phyloP scores from a whole-genome alignment of 2,888 invertebrate species.

The Noctua pronuba region DNA sequence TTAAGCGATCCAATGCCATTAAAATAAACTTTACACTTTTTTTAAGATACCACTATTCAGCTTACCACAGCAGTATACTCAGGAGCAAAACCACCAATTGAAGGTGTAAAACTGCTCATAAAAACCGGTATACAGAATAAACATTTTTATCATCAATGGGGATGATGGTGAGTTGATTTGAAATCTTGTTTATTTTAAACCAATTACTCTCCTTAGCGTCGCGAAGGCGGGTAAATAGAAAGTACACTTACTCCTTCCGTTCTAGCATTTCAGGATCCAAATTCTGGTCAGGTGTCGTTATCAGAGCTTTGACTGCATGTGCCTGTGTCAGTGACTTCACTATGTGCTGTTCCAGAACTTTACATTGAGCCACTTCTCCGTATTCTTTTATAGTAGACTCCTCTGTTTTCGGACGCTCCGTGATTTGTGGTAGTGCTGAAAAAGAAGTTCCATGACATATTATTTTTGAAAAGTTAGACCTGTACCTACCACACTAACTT shows the following conservation, averaged over 20 bases:
- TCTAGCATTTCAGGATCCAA: constrained; percentile 75
- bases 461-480: neutral
- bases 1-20: no score
- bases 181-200: neutral
- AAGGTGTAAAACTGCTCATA: no score
- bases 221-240: no score
- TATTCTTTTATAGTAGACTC: constrained; percentile 70
- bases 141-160: no score
- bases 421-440: constrained; percentile 73
- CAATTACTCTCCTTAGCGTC: no score
- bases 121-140: no score
- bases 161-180: no score
- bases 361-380: constrained; percentile 72
- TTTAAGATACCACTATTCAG: no score
- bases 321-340: constrained; percentile 78
- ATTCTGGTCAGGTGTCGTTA: constrained; percentile 69
- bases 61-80: no score
- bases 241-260: constrained; percentile 78
- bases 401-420: constrained; percentile 65
- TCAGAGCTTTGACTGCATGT: constrained; percentile 74
- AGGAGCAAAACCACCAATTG: no score
- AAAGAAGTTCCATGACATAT: neutral
- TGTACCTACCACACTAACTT: neutral
- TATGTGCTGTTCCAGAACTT: constrained; percentile 77
- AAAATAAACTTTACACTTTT: no score